Evolutionary conservation across 2,888 invertebrate genomes (phyloP).

Genomic region (Mythimna ferrago): DNA sequence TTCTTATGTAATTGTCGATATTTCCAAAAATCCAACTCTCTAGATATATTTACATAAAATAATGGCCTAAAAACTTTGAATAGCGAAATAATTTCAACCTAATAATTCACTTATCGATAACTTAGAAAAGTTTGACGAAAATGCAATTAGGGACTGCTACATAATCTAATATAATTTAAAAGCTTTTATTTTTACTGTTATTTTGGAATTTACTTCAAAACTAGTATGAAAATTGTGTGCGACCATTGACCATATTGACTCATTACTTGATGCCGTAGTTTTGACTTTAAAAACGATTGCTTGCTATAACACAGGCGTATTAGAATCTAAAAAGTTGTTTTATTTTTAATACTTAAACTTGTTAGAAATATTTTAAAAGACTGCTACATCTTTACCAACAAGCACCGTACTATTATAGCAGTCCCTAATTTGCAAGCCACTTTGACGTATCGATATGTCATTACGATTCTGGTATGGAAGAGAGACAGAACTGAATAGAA

Average conservation of each 20-base stretch:
- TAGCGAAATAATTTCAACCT: not conserved
- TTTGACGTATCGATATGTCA: no score
- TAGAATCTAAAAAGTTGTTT: no score
- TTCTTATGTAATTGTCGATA: no score
- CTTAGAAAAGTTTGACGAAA: not conserved
- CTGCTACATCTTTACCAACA: no score
- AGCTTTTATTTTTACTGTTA: no score
- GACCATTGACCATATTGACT: not conserved
- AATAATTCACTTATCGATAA: not conserved
- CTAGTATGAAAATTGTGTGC: not conserved
- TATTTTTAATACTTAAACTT: not conserved
- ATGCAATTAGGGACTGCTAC: conserved; percentile 32
- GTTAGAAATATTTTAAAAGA: not conserved
- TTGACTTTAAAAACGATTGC: not conserved
- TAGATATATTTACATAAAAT: not conserved
- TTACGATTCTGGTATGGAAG: no score
- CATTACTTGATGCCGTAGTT: not conserved
- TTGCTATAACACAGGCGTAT: no score
- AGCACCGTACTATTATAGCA: not conserved
- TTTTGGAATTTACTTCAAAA: no score
- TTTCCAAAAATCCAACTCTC: not conserved
- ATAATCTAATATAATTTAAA: not conserved
- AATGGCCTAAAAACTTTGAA: not conserved
- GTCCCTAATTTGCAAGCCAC: conserved; percentile 12
- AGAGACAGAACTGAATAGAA: no score